A percentile compares a stretch with the other conserved stretches of the same genome.
Evolutionary conservation across 2,888 invertebrate genomes (phyloP).

Genomic region (Sthenelais limicola): DNA sequence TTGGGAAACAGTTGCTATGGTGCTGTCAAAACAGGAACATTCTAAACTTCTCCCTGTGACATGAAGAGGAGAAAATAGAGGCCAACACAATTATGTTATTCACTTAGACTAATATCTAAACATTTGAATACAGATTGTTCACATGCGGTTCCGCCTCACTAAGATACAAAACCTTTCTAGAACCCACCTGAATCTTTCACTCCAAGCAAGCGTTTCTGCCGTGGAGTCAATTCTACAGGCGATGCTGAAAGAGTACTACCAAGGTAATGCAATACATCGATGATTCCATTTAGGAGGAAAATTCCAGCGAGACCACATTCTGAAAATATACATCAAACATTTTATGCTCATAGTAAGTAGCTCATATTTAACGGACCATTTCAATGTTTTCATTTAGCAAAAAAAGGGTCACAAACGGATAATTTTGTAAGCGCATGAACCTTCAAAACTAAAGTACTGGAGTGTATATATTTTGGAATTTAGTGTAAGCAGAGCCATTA

Average conservation of each 20-base stretch:
- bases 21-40: no score
- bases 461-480: no score
- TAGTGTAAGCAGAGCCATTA: no score
- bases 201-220: constrained; percentile 61
- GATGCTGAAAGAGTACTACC: constrained; percentile 54
- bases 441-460: no score
- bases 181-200: constrained; percentile 59
- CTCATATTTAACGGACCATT: no score
- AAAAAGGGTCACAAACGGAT: no score
- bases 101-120: neutral
- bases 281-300: constrained; percentile 46
- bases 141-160: neutral
- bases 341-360: no score
- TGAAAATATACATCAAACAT: no score
- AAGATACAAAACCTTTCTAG: no score
- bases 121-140: neutral
- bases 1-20: no score
- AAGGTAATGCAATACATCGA: constrained; percentile 54
- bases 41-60: constrained; percentile 1
- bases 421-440: no score
- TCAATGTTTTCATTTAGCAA: no score
- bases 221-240: constrained; percentile 57
- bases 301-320: constrained; percentile 40
- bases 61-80: neutral
- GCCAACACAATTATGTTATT: neutral